Evolutionary conservation across 2,797 vertebrate genomes (phyloP).

Genomic region (Typhlichthys eigenmanni): DNA sequence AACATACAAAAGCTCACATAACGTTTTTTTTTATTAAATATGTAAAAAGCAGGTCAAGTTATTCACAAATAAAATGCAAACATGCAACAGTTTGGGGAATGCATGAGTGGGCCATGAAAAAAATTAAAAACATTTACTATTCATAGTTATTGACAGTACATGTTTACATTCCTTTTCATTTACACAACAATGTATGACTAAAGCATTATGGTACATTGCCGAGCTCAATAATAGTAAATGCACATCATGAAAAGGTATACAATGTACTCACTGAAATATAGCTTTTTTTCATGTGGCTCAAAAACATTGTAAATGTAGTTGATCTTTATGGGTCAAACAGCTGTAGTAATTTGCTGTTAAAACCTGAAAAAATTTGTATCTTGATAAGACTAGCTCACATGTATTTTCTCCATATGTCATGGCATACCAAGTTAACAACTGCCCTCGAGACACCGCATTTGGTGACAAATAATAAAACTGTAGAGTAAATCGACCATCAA

Average conservation of each 20-base stretch:
- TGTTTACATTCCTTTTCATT: slow-evolving; percentile 99
- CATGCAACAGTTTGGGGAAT: slow-evolving; percentile 94
- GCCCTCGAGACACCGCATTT: slow-evolving; percentile 40
- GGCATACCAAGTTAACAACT: slow-evolving; percentile 47
- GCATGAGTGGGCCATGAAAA: slow-evolving; percentile 86
- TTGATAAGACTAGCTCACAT: slow-evolving; percentile 62
- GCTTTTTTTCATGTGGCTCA: slow-evolving; percentile 67
- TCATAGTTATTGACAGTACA: slow-evolving; percentile 97
- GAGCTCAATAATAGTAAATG: slow-evolving; percentile 91
- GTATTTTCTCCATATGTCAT: slow-evolving; percentile 51
- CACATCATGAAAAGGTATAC: slow-evolving; percentile 84
- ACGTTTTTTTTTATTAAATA: slow-evolving; percentile 99
- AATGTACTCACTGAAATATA: slow-evolving; percentile 84
- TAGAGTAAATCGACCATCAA: slow-evolving; percentile 61
- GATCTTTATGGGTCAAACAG: slow-evolving; percentile 43
- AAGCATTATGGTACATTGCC: slow-evolving; percentile 86
- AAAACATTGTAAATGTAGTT: slow-evolving; percentile 63
- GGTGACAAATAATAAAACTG: slow-evolving; percentile 42
- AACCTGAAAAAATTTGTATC: slow-evolving; percentile 55
- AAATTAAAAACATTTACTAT: slow-evolving; percentile 84
- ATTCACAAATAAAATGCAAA: slow-evolving; percentile 99
- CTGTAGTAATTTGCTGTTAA: slow-evolving; percentile 49
- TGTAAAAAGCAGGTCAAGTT: slow-evolving; percentile 99
- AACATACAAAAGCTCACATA: slow-evolving; percentile 85
- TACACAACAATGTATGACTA: slow-evolving; percentile 96